These are phyloP conservation scores for Prionace glauca DNA, from an alignment of 2,797 vertebrate genomes.

Conservation along the genomic window DNA sequence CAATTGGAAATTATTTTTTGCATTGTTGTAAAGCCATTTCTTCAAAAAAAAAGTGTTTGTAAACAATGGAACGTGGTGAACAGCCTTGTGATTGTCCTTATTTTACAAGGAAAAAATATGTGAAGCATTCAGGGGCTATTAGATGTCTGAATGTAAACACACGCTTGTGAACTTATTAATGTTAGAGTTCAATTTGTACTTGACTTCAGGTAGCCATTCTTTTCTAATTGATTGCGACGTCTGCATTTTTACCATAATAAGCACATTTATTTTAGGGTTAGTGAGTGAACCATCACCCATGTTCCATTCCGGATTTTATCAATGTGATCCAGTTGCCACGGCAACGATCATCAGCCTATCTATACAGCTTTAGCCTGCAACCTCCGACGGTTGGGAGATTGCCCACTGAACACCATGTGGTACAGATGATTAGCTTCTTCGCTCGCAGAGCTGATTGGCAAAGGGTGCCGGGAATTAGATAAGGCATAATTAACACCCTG, in stretches of 20 bases:
- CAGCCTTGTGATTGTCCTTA: neutral
- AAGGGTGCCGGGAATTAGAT: constrained; percentile 63
- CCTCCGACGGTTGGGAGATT: constrained; percentile 50
- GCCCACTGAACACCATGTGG: constrained; percentile 63
- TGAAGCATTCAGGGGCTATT: neutral
- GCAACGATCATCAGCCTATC: constrained; percentile 61
- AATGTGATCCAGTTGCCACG: constrained; percentile 57
- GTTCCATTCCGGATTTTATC: constrained; percentile 58
- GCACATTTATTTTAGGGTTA: constrained; percentile 43
- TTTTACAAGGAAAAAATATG: neutral
- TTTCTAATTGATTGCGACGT: constrained; percentile 41
- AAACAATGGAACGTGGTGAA: neutral
- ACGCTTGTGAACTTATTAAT: neutral
- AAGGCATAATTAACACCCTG: constrained; percentile 59
- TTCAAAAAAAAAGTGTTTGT: neutral
- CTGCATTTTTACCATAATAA: constrained; percentile 51
- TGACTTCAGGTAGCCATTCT: neutral
- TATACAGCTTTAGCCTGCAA: constrained; percentile 57
- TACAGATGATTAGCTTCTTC: constrained; percentile 57
- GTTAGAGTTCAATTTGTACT: neutral
- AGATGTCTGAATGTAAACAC: neutral
- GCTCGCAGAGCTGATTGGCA: constrained; percentile 49
- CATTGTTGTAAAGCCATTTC: neutral
- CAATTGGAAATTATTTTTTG: neutral
- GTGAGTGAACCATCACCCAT: constrained; percentile 56